phyloP scores from a whole-genome alignment of 2,797 vertebrate species.

The Leptatherina wallacei region DNA sequence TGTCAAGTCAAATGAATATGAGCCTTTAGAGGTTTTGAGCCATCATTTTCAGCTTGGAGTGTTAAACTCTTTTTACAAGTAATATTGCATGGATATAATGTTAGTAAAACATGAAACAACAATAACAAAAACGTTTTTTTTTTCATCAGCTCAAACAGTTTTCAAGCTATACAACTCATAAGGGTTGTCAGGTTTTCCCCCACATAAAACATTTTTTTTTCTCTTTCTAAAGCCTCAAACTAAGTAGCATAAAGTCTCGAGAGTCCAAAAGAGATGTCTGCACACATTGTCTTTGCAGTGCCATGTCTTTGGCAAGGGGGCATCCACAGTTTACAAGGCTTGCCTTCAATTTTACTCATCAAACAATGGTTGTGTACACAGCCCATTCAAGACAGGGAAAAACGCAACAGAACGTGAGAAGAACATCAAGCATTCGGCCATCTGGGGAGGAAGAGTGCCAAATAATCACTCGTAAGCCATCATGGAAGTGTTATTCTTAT shows the following conservation, averaged over 20 bases:
- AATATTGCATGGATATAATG: not conserved
- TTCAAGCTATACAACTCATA: constrained; percentile 20
- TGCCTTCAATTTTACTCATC: constrained; percentile 88
- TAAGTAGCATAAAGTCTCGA: constrained; percentile 70
- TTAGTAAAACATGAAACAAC: constrained; percentile 8
- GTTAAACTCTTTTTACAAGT: constrained; percentile 7
- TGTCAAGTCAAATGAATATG: not conserved
- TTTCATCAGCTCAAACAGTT: constrained; percentile 12
- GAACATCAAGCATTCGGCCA: constrained; percentile 84
- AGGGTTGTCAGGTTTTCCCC: constrained; percentile 9
- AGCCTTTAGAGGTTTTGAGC: not conserved
- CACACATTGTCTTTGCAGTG: constrained; percentile 76
- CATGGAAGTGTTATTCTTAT: constrained; percentile 69
- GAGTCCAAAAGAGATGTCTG: constrained; percentile 70
- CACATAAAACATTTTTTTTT: constrained; percentile 19
- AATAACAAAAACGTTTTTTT: not conserved
- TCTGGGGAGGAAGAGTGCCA: constrained; percentile 81
- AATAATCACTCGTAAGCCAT: constrained; percentile 80
- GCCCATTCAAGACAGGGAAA: constrained; percentile 81
- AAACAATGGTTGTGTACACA: constrained; percentile 87
- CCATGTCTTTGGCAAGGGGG: constrained; percentile 81
- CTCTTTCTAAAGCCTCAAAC: constrained; percentile 50
- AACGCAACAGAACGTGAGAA: constrained; percentile 85
- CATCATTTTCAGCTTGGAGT: not conserved
- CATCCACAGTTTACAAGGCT: constrained; percentile 83